Evolutionary conservation across 2,888 invertebrate species (phyloP), one percentile per base, ranked within the genome.

Genomic region (Dasysyrphus tricinctus): DNA sequence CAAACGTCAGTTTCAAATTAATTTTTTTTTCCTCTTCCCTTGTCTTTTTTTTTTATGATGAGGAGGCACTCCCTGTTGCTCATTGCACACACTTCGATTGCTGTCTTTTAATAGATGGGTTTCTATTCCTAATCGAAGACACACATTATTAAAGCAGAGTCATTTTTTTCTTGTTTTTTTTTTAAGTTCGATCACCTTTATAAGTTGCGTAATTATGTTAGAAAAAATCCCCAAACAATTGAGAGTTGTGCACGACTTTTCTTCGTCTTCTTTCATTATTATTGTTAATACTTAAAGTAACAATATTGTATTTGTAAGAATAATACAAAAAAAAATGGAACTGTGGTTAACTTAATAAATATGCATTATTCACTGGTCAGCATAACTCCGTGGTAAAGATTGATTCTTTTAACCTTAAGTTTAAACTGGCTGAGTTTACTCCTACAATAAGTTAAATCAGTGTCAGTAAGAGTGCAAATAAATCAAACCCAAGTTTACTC

Each of bases 171-270:
- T n/a, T 24, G 3, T 24, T 24, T 24, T 24, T 24, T 24, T 1
- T 39, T 29, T 29, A 47, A 83, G 78, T 83, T 83, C 82, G 74
- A 61, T 74, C 82, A 83, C 78, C 73, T 78, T 78, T 83, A 24
- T 2, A 4, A 69, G 74, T 83, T 83, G 78, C 73, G 82, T 83
- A 78, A 83, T 74, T 73, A 67, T 56, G 51, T 65, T 59, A 44
- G 59, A 74, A 83, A 70, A 24, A 24, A 24, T 24, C 37, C 12
- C 14, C 14, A 51, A 72, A 72, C 42, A 80, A 61, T 76, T 47
- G 59, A 82, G 37, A 77, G 19, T 59, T 73, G 74, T 34, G 76
- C 76, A 76, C 76, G 80, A 84, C 67, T 82, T 73, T 77, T 29
- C 57, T 59, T 72, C 57, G 29, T 63, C 54, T 42, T 61, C 63